A percentile compares a stretch with the other conserved stretches of the same genome.
Evolutionary conservation across 1,140 invertebrate genomes (phyloP).

Genomic region (Gryon sp.): DNA sequence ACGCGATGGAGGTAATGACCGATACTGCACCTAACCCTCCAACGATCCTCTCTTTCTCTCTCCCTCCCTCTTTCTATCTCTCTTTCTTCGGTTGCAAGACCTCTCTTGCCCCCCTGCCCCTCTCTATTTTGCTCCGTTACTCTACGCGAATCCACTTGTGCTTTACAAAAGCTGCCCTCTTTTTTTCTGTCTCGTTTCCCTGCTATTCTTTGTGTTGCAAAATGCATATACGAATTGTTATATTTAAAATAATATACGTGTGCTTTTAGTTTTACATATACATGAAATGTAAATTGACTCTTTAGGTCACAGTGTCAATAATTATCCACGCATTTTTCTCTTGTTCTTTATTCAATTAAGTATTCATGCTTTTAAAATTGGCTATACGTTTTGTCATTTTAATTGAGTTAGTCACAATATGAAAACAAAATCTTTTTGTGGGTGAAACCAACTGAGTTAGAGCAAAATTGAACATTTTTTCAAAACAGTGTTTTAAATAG

Average conservation of each 20-base stretch:
- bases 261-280: conserved; percentile 23
- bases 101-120: conserved; percentile 11
- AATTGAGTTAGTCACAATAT: too few species aligned
- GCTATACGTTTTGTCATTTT: conserved; percentile 9
- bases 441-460: background rate
- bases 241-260: conserved; percentile 34
- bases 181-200: conserved; percentile 54
- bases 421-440: background rate
- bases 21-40: conserved; percentile 78
- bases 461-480: too few species aligned
- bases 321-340: conserved; percentile 40
- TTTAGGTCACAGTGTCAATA: conserved; percentile 51
- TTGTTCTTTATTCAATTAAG: conserved; percentile 47
- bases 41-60: conserved; percentile 54
- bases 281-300: conserved; percentile 47
- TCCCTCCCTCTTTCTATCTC: conserved; percentile 30
- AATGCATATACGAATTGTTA: conserved; percentile 29
- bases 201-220: conserved; percentile 32
- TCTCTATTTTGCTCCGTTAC: too few species aligned
- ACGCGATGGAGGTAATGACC: conserved; percentile 79
- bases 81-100: conserved; percentile 16
- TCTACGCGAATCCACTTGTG: conserved; percentile 44
- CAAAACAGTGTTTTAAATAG: too few species aligned
- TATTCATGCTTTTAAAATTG: conserved; percentile 23
- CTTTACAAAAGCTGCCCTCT: conserved; percentile 56